These are phyloP conservation scores for Pampusana beccarii DNA, from an alignment of 2,113 vertebrate genomes.

Conservation along the genomic window DNA sequence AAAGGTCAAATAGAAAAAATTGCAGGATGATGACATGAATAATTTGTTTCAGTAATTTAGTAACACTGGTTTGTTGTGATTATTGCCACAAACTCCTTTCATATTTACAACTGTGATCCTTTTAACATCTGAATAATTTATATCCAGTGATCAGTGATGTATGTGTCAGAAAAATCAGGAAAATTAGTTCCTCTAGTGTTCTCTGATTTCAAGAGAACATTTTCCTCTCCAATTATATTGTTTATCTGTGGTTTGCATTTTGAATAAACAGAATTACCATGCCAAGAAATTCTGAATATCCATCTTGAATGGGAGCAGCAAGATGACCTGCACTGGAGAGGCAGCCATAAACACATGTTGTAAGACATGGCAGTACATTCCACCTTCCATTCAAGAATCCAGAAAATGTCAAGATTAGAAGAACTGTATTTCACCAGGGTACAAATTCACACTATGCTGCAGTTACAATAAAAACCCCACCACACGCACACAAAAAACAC, in stretches of 20 bases:
- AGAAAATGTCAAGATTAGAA: neutral
- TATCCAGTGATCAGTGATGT: neutral
- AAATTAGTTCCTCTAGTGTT: slow-evolving; percentile 19
- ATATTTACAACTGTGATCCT: slow-evolving; percentile 11
- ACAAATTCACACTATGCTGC: neutral
- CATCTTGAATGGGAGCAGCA: neutral
- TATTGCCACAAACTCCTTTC: slow-evolving; percentile 30
- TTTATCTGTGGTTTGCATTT: neutral
- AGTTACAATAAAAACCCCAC: neutral
- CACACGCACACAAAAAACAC: no score
- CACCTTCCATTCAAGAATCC: neutral
- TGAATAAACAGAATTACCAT: neutral
- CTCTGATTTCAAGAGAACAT: neutral
- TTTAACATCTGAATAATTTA: slow-evolving; percentile 55
- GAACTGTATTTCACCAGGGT: neutral
- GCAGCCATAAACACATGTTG: rapidly evolving
- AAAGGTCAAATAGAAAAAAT: slow-evolving; percentile 44
- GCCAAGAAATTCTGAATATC: neutral
- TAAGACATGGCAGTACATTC: neutral
- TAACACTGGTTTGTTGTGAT: slow-evolving; percentile 4
- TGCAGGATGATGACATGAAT: neutral
- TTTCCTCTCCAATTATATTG: neutral
- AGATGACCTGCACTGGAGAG: neutral
- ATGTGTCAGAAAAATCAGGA: neutral
- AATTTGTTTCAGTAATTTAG: slow-evolving; percentile 32